Base-by-base conservation (phyloP, 2,888 invertebrate species). In the Ennomos fuscantarius region DNA sequence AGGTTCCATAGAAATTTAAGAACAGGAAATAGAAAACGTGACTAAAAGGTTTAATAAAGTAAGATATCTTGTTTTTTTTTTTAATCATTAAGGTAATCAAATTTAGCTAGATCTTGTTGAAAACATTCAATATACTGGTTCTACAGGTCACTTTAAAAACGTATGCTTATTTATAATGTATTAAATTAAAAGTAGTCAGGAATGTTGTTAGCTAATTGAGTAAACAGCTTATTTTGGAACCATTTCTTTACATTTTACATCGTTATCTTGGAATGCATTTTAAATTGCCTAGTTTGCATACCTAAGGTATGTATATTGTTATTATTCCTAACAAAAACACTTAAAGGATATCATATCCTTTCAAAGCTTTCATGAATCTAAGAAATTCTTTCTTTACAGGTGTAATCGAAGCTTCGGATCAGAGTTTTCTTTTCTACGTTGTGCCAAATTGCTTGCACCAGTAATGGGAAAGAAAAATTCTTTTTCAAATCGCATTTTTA, bases 171-270 rank as follows among this genome's bases (percentile, higher is more conserved):
- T 39, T 33, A 40, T 33, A 13, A 33, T 11, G 31, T 37, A 37
- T 0, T 12, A 69, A 69, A 24, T 24, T 64, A 70, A 72, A 73
- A 70, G 64, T 67, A 51, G 70, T 52, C 43, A 63, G 65, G 73
- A 77, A 76, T 79, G 70, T 69, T 51, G 68, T 24, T 24, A 5
- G n/a, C 60, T 72, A 68, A 73, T 73, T 72, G 67, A 69, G 71
- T 71, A 60, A 48, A 68, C 64, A 53, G 49, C 60, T 59, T 63
- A 52, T 57, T 40, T 39, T 12, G 31, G 9, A 41, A 32, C 9
- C 10, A 37, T 45, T 45, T 54, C 39, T 36, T 49, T 36, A 39
- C 35, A 11, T 32, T 32, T 40, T 55, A 46, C 13, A 24, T 24
- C 24, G 24, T 15, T 15, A 15, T 15, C 3, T 15, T 1, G 15